Base-by-base conservation (phyloP, 2,888 invertebrate species). In the Dioctria linearis region DNA sequence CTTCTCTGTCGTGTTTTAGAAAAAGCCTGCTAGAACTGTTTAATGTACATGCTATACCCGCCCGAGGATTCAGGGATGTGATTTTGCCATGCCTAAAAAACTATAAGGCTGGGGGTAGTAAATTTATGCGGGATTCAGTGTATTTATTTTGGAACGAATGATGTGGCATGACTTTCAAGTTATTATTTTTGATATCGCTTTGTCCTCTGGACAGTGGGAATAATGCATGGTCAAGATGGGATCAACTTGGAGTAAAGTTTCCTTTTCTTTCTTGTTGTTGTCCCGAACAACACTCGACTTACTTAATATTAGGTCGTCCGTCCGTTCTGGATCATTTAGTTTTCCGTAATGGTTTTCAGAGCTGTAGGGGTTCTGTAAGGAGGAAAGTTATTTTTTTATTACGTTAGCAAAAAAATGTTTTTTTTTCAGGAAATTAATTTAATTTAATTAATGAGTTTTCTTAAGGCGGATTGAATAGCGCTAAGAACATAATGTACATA, bases 101-200 rank as follows among this genome's bases (percentile, higher is more conserved):
- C 46, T 11, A 39, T n/a, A 63, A n/a, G 25, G 57, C 49, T 76
- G 61, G 76, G 76, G 25, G 49, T 76, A 25, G 6, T 25, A 63
- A 76, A 63, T 76, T 76, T 76, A 76, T 76, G 76, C 76, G 63
- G 76, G 76, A 63, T 43, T 63, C 63, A 63, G 49, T 61, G 57
- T 76, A 76, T 76, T 76, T 76, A 76, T 59, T 76, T 76, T 76
- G 76, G 76, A 66, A 78, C 51, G 78, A 66, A 78, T 66, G 66
- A 66, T 66, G 78, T 66, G 49, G 66, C 78, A 78, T 78, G 78
- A 78, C 66, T 78, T 46, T 66, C 54, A 65, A 78, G 78, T 78
- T 78, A 78, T 78, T 78, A 78, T 78, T 78, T 66, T 66, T 78
- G 66, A 78, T 78, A 66, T 66, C 54, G 49, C 66, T 76, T 63